Conservation (phyloP, 2,113 vertebrate species). For the Rhinopomastus cyanomelas region DNA sequence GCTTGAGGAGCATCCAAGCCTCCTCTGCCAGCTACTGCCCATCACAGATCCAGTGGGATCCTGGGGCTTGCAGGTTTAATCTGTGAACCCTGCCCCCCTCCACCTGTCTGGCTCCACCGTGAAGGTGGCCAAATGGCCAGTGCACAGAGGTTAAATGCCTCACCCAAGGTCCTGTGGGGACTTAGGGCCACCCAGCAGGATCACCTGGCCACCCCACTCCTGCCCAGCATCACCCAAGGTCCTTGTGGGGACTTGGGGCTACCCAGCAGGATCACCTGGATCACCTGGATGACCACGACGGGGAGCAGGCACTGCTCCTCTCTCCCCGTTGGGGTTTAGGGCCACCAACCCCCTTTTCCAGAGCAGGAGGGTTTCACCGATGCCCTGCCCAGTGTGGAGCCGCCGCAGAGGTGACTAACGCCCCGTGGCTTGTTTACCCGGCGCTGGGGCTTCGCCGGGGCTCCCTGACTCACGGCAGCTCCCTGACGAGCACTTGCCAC, state of each 20-base stretch:
- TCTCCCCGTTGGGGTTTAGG: rapidly evolving
- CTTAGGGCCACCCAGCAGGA: background rate
- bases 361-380: background rate
- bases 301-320: background rate
- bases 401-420: background rate
- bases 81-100: background rate
- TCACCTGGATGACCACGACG: rapidly evolving
- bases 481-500: constrained; percentile 44
- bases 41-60: background rate
- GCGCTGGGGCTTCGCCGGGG: background rate
- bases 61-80: background rate
- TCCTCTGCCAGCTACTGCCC: background rate
- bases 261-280: background rate
- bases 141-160: background rate
- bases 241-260: no score
- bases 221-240: rapidly evolving
- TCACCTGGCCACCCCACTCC: background rate
- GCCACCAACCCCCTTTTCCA: rapidly evolving
- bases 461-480: constrained; percentile 27
- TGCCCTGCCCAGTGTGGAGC: background rate
- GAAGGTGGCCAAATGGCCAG: background rate
- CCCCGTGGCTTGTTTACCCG: constrained; percentile 21
- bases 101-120: constrained; percentile 1
- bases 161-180: background rate
- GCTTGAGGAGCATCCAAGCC: background rate